Evolutionary conservation across 2,113 vertebrate genomes (phyloP).

Genomic region (Anas platyrhynchos): DNA sequence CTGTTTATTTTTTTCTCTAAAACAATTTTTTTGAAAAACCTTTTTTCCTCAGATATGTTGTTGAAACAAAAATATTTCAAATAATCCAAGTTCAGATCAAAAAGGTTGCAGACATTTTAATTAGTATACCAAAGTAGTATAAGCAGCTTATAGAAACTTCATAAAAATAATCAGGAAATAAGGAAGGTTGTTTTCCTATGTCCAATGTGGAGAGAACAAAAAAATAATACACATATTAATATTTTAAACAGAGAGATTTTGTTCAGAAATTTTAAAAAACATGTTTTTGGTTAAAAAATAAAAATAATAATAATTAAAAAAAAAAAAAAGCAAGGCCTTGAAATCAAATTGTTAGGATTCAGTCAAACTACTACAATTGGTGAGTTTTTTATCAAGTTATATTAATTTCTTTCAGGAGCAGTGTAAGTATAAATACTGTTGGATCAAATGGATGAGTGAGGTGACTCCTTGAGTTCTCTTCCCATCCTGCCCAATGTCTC

Average conservation of each 20-base stretch:
- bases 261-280: not conserved
- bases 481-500: not conserved
- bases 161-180: not conserved
- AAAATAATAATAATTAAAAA: not conserved
- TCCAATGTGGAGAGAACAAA: not conserved
- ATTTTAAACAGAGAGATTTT: not conserved
- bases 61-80: not conserved
- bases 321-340: not conserved
- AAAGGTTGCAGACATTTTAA: not conserved
- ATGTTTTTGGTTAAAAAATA: not conserved
- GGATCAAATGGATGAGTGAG: not conserved
- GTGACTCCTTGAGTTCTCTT: not conserved
- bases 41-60: rapidly evolving
- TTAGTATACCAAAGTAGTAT: not conserved
- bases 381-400: not conserved
- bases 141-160: not conserved
- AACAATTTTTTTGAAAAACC: rapidly evolving
- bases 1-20: rapidly evolving
- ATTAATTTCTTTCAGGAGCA: not conserved
- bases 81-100: not conserved
- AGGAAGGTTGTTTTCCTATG: not conserved
- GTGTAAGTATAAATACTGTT: rapidly evolving
- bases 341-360: rapidly evolving
- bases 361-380: rapidly evolving
- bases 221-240: not conserved